Evolutionary conservation across 2,888 invertebrate genomes (phyloP), one percentile per base, ranked within the genome.

Genomic region (Eugnorisma glareosa): DNA sequence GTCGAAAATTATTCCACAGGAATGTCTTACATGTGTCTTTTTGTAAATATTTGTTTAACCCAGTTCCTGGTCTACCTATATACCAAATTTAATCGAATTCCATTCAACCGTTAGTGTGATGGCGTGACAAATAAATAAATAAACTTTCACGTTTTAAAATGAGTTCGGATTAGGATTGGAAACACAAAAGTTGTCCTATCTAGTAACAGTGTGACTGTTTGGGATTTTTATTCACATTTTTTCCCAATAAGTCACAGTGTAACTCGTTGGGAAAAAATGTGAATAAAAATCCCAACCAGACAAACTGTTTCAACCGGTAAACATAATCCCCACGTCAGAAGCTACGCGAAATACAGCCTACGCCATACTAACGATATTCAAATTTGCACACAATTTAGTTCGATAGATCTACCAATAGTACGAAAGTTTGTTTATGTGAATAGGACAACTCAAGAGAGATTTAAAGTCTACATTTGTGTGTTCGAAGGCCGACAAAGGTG

Each of bases 381-480:
- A 75, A 83, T 82, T 83, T 83, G 73, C 66, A 80, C 43, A 75
- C 76, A 83, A 76, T 79, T 83, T 80, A 63, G 37, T n/a, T 37
- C 6, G 13, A n/a, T 40, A 57, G 21, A 35, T 70, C 45, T 48
- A 35, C 54, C 10, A n/a, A 54, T 43, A 61, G 13, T 59, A 61
- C 13, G 13, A 59, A 66, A 31, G 45, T 63, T 45, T 51, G 31
- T 67, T 77, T 24, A 45, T 57, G 76, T 66, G 48, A 57, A 54
- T 64, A 1, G 43, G 11, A 31, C 5, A 24, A 8, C 31, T 61
- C 40, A n/a, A 0, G 40, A 31, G 31, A 51, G 15, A 6, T 31
- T 10, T 7, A 31, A 45, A n/a, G 13, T 37, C n/a, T 15, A 61
- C 21, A 40, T 70, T 28, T 28, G 40, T 37, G 28, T 40, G 28